phyloP scores from a whole-genome alignment of 2,797 vertebrate species.

The Discoglossus pictus region DNA sequence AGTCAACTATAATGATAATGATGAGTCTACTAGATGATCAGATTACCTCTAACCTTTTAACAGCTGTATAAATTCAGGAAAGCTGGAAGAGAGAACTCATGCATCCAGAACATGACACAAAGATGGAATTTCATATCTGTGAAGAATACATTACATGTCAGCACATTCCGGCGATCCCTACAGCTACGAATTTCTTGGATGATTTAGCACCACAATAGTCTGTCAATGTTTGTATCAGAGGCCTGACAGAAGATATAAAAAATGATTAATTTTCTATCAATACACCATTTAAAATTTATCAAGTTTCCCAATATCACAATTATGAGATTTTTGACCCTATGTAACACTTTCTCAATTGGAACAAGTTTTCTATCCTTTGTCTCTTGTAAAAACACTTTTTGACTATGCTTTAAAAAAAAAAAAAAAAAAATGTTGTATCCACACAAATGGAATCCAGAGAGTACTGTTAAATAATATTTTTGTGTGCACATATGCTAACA shows the following conservation, averaged over 20 bases:
- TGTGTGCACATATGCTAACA: no score
- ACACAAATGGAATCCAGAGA: no score
- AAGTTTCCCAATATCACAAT: slow-evolving; percentile 44
- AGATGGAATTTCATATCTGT: slow-evolving; percentile 59
- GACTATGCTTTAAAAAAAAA: no score
- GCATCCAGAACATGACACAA: slow-evolving; percentile 56
- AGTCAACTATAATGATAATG: slow-evolving; percentile 67
- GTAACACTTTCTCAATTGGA: slow-evolving; percentile 39
- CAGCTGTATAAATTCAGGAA: slow-evolving; percentile 63
- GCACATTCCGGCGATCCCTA: slow-evolving; percentile 59
- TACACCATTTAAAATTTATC: slow-evolving; percentile 50
- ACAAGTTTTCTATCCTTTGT: slow-evolving; percentile 14
- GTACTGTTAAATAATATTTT: no score
- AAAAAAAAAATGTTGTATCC: no score
- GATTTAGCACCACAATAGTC: slow-evolving; percentile 57
- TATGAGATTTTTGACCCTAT: slow-evolving; percentile 38
- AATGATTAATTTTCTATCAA: slow-evolving; percentile 61
- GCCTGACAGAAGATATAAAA: slow-evolving; percentile 57
- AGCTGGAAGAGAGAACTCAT: slow-evolving; percentile 59
- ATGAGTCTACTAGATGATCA: slow-evolving; percentile 61
- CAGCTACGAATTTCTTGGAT: slow-evolving; percentile 64
- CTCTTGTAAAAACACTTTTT: no score
- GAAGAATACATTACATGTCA: slow-evolving; percentile 61
- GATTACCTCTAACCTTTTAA: slow-evolving; percentile 70
- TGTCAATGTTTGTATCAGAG: slow-evolving; percentile 56